These are phyloP conservation scores for Nansenia antarctica DNA, from an alignment of 2,113 vertebrate genomes.

Conservation along the genomic window DNA sequence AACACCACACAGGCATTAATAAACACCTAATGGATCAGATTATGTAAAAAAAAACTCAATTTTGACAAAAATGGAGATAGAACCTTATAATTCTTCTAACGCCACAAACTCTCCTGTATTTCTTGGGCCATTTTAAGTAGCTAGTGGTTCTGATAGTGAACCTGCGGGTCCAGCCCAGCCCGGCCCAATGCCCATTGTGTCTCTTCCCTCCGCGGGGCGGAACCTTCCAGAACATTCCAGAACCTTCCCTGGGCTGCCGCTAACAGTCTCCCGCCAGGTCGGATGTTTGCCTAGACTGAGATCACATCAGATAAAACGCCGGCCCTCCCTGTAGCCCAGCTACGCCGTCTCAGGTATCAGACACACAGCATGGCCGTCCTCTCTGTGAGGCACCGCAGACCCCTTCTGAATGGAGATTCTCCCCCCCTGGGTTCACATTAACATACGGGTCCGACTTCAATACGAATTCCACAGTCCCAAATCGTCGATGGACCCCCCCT, in stretches of 20 bases:
- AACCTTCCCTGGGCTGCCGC: constrained; percentile 55
- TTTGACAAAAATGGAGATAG: too few relatives aligned
- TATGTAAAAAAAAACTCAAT: too few relatives aligned
- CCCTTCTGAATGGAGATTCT: constrained; percentile 37
- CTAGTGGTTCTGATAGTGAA: constrained; percentile 1
- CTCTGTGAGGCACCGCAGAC: constrained; percentile 22
- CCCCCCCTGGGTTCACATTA: constrained; percentile 30
- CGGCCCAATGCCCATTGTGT: constrained; percentile 6
- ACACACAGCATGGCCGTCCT: constrained; percentile 6
- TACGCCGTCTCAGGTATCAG: constrained; percentile 37
- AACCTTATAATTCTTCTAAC: too few relatives aligned
- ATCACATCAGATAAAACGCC: constrained; percentile 56
- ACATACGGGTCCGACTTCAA: constrained; percentile 37
- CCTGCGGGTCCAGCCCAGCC: neutral
- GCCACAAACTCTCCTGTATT: constrained; percentile 20
- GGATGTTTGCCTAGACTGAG: constrained; percentile 64
- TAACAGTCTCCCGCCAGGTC: constrained; percentile 50
- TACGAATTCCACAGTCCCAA: constrained; percentile 21
- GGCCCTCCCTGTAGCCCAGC: constrained; percentile 9
- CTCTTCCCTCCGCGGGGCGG: constrained; percentile 9
- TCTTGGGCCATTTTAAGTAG: constrained; percentile 1
- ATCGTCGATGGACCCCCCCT: constrained; percentile 1
- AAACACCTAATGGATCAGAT: too few relatives aligned
- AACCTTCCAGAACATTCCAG: constrained; percentile 19
- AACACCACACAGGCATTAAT: too few relatives aligned